Percentiles rank a stretch among this genome's conserved stretches.
Conservation (phyloP, 2,888 invertebrate species). For the Acrobasis suavella region DNA sequence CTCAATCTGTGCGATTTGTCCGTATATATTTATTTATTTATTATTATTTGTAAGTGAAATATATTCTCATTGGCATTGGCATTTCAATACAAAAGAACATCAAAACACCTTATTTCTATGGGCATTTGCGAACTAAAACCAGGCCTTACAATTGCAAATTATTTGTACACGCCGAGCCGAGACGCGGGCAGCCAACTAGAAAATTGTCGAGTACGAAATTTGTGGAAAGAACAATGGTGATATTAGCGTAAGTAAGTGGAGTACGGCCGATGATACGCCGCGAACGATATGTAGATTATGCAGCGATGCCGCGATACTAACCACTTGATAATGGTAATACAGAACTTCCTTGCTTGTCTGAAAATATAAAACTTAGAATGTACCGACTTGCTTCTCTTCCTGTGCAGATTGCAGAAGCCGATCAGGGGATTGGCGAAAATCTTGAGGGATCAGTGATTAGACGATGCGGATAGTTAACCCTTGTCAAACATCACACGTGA, state of each 20-base stretch:
- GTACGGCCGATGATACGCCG: not conserved
- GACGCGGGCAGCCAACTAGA: slow-evolving; percentile 13
- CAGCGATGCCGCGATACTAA: slow-evolving; percentile 3
- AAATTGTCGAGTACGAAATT: slow-evolving; percentile 22
- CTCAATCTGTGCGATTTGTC: too few relatives aligned
- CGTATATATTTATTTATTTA: too few relatives aligned
- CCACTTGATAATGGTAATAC: not conserved
- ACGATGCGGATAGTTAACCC: too few relatives aligned
- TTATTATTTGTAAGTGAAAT: too few relatives aligned
- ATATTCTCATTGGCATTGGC: not conserved
- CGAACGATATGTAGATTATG: slow-evolving; percentile 14
- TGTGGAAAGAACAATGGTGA: slow-evolving; percentile 18
- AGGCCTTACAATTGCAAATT: slow-evolving; percentile 3
- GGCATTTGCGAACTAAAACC: not conserved
- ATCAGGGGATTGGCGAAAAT: too few relatives aligned
- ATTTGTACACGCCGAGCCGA: slow-evolving; percentile 8
- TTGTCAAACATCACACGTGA: too few relatives aligned
- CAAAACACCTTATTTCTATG: not conserved
- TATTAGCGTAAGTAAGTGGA: slow-evolving; percentile 11
- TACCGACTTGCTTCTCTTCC: too few relatives aligned
- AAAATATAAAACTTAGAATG: too few relatives aligned
- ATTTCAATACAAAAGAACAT: not conserved
- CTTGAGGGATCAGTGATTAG: too few relatives aligned
- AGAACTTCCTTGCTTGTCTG: not conserved
- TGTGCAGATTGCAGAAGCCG: too few relatives aligned